Evolutionary conservation across 2,888 invertebrate species (phyloP), one percentile per base, ranked within the genome.

Genomic region (Plagodis pulveraria): DNA sequence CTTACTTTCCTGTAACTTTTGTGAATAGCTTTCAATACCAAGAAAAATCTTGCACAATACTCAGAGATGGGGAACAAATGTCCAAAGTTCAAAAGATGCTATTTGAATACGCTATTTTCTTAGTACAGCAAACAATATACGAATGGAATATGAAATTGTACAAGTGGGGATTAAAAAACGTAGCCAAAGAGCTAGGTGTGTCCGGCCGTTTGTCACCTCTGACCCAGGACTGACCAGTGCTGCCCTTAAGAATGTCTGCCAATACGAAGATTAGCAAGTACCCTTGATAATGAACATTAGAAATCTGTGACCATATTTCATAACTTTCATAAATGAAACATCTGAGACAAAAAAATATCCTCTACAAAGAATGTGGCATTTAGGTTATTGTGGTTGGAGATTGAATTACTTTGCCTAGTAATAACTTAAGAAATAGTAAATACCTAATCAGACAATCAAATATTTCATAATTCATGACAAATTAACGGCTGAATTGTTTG

Each of bases 161-260:
- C 58, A 66, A 65, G 63, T 66, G 68, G 67, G 68, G 71, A 70
- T 63, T 61, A 66, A 69, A 73, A 73, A 73, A 61, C 66, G 63
- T 69, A 64, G 65, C 71, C 70, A 69, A 73, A 67, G 73, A 83
- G 83, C 84, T 87, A 84, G 89, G 81, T 80, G 71, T 69, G 76
- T 69, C 62, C 46, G 89, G 83, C 90, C 91, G 91, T 91, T 91
- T 78, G 83, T 89, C 87, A 91, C 91, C 91, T 90, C 76, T 91
- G 91, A 91, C 91, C 91, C 90, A 76, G 71, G 89, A 79, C 77
- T 84, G 88, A 88, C 90, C 86, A 85, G 82, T 81, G 65, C 61
- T 36, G 56, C 71, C 73, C 72, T 69, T 63, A 61, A 66, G 66
- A 73, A 62, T 62, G 60, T 74, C 69, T 70, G 82, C 83, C 77